Base-by-base conservation (phyloP, 2,797 vertebrate genomes). In the Parotocinclus haroldoi region DNA sequence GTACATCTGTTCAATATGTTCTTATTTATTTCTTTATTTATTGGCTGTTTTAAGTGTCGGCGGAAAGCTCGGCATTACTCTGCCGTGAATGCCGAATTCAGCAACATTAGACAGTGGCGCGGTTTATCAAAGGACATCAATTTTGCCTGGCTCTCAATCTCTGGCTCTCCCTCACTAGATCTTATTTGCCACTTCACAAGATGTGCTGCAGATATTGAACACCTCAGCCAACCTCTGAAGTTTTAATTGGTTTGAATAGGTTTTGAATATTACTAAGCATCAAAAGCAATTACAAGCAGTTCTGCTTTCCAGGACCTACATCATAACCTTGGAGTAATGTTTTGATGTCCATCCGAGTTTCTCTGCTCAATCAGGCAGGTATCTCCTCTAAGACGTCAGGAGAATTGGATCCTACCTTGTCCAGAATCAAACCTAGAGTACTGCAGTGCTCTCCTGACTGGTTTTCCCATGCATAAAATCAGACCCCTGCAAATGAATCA, bases 141-240 rank as follows among this genome's bases (percentile, higher is more conserved):
- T 59, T 42, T 18, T 44, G 36, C 17, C 58, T 19, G 7, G n/a
- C 44, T 61, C 50, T 27, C 56, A 60, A 36, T 55, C 37, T 11
- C 45, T 54, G 63, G 52, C 12, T 51, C 46, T 18, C 27, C 36
- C 10, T 9, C 52, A 27, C 12, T 62, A 58, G 39, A 10, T 50
- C 44, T 44, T 13, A 16, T 27, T 37, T 71, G 37, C 36, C 37
- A 46, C 42, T 36, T 16, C 18, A 59, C 44, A 10, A 36, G 19
- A 59, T 50, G 56, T 56, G 36, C 55, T 69, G 62, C 39, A 52
- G 37, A 53, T 65, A 52, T 74, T 76, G 66, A 66, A 74, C 64
- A 62, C 19, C 46, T 49, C 38, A 58, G 59, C 52, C 59, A 58
- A 52, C 52, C 36, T 71, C 69, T n/a, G n/a, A n/a, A 58, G 11